Evolutionary conservation across 2,888 invertebrate genomes (phyloP).

Genomic region (Branchellion lobata): DNA sequence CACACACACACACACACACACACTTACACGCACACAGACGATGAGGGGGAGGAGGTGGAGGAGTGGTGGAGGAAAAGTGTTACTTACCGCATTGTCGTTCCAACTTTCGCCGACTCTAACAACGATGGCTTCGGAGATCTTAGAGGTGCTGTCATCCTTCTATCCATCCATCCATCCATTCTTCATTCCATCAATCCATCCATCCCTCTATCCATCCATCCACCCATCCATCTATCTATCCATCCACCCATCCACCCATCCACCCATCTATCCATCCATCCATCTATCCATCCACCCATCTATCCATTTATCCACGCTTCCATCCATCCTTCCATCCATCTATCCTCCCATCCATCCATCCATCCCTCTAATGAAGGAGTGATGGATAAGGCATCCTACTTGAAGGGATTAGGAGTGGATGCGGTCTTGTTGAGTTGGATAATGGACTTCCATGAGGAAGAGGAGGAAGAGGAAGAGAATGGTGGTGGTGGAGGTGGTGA

Average conservation of each 20-base stretch:
- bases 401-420: slow-evolving; percentile 55
- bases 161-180: no score
- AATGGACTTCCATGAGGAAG: slow-evolving; percentile 59
- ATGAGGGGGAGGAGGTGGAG: slow-evolving; percentile 48
- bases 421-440: slow-evolving; percentile 57
- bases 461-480: slow-evolving; percentile 62
- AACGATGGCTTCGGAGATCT: slow-evolving; percentile 60
- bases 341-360: no score
- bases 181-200: no score
- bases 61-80: slow-evolving; percentile 58
- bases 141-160: slow-evolving; percentile 53
- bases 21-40: slow-evolving; percentile 24
- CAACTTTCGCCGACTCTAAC: slow-evolving; percentile 58
- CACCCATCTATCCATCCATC: no score
- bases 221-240: no score
- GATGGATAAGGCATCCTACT: slow-evolving; percentile 55
- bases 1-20: slow-evolving; percentile 4
- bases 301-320: no score
- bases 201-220: no score
- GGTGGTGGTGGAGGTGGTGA: neutral
- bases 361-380: slow-evolving; percentile 53
- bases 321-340: no score
- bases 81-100: slow-evolving; percentile 57
- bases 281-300: no score
- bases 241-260: no score